Evolutionary conservation across 2,888 invertebrate genomes (phyloP), one percentile per base, ranked within the genome.

Genomic region (Parthenolecanium corni): DNA sequence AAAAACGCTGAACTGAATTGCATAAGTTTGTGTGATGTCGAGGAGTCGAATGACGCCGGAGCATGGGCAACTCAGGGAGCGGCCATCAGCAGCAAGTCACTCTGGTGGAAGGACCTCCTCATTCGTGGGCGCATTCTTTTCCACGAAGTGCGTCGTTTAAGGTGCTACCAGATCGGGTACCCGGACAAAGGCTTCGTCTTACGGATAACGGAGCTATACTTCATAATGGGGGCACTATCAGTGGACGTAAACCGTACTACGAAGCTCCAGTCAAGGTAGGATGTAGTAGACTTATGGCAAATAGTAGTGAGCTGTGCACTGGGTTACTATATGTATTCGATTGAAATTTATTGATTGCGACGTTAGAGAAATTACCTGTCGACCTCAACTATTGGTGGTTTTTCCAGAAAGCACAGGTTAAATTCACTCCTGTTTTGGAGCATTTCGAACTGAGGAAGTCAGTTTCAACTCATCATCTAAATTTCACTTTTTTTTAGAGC

Each of bases 161-260:
- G 78, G 86, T 87, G 64, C 76, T 88, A 31, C 87, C 87, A 9
- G 81, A 84, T 65, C 75, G 82, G 64, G 76, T 79, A 54, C 80
- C 80, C 69, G 82, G 82, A 11, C 83, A 83, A 67, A 79, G 81
- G 67, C 76, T 90, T 62, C 81, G 88, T 66, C 81, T 83, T 64
- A 89, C 89, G 2, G 83, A 87, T 73, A 89, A 90, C 74, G 89
- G 89, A 56, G 84, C 82, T 70, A 87, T 89, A 71, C 75, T 90
- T 62, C 86, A 86, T 69, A 83, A 85, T 4, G 89, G 88, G 1
- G 89, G 89, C 56, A 89, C 89, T 66, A 83, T 90, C 71, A 86
- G 84, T 69, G 65, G 67, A 24, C 66, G 68, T 61, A 67, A 68
- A 66, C 67, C 65, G 52, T 66, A 65, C 52, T 64, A 49, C 21